These are phyloP conservation scores for Halocynthia aurantium DNA, from an alignment of 23 tunicate species.

Conservation along the genomic window DNA sequence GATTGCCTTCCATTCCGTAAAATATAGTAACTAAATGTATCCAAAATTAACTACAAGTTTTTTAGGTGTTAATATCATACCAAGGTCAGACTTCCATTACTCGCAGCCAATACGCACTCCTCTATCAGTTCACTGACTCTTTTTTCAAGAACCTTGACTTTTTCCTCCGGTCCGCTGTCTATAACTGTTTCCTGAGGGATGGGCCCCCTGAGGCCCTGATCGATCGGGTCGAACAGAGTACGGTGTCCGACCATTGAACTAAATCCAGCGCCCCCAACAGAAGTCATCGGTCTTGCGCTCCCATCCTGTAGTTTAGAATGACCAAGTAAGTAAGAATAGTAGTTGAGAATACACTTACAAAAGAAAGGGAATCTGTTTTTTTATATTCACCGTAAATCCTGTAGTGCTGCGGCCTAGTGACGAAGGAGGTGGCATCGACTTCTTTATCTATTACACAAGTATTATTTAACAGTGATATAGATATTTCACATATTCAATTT, in stretches of 20 bases:
- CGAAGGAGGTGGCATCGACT: constrained; percentile 12
- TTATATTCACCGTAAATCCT: not conserved
- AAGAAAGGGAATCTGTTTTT: too few relatives aligned
- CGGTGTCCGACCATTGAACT: constrained; percentile 44
- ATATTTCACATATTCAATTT: too few relatives aligned
- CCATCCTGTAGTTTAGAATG: constrained; percentile 6
- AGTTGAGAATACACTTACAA: too few relatives aligned
- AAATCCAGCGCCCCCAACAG: constrained; percentile 89
- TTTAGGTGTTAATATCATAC: not conserved
- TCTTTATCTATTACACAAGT: not conserved
- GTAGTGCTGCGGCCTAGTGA: constrained; percentile 18
- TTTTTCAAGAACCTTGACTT: constrained; percentile 75
- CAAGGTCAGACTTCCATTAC: constrained; percentile 38
- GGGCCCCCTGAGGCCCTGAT: constrained; percentile 37
- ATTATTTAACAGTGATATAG: too few relatives aligned
- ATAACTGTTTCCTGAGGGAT: constrained; percentile 46
- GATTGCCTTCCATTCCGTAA: too few relatives aligned
- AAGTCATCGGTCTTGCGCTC: constrained; percentile 84
- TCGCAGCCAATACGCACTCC: constrained; percentile 68
- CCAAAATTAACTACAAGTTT: too few relatives aligned
- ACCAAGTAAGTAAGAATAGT: too few relatives aligned
- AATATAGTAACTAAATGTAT: too few relatives aligned
- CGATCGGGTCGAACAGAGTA: constrained; percentile 64
- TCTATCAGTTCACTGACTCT: constrained; percentile 65
- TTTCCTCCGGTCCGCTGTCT: constrained; percentile 65